Percentiles rank a stretch among this genome's conserved stretches.
These are phyloP conservation scores for Casuarius casuarius DNA, from an alignment of 2,113 vertebrate genomes.

Conservation along the genomic window DNA sequence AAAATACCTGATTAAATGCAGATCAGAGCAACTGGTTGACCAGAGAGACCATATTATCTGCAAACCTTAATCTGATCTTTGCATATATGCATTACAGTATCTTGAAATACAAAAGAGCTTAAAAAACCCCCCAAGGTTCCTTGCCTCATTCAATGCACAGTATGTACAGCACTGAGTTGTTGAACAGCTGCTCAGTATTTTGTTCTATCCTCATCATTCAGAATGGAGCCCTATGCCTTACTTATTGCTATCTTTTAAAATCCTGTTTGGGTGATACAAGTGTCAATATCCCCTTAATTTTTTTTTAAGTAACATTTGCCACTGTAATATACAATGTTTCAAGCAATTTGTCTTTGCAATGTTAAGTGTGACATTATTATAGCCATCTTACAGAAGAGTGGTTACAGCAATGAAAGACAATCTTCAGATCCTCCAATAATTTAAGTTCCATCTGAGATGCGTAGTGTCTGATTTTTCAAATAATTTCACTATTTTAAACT, in stretches of 20 bases:
- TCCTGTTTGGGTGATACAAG: not conserved
- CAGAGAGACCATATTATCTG: not conserved
- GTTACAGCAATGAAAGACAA: not conserved
- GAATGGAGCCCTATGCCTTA: not conserved
- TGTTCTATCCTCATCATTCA: not conserved
- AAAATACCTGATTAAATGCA: not conserved
- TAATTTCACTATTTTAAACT: not conserved
- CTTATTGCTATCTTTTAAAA: not conserved
- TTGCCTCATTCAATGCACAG: not conserved
- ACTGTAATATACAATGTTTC: not conserved
- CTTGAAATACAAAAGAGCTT: not conserved
- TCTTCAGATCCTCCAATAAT: not conserved
- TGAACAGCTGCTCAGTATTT: not conserved
- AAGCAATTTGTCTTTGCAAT: not conserved
- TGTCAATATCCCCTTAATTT: not conserved
- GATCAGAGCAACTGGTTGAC: not conserved
- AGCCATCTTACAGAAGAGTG: not conserved
- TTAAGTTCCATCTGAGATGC: not conserved
- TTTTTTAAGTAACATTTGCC: not conserved
- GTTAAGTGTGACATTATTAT: not conserved
- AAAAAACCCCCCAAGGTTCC: not conserved
- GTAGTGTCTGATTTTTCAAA: not conserved
- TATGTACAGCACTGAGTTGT: not conserved
- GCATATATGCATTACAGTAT: not conserved
- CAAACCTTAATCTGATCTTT: not conserved